A percentile compares a stretch with the other conserved stretches of the same genome.
These are phyloP conservation scores for Molanna angustata DNA, from an alignment of 2,888 invertebrate genomes.

Conservation along the genomic window DNA sequence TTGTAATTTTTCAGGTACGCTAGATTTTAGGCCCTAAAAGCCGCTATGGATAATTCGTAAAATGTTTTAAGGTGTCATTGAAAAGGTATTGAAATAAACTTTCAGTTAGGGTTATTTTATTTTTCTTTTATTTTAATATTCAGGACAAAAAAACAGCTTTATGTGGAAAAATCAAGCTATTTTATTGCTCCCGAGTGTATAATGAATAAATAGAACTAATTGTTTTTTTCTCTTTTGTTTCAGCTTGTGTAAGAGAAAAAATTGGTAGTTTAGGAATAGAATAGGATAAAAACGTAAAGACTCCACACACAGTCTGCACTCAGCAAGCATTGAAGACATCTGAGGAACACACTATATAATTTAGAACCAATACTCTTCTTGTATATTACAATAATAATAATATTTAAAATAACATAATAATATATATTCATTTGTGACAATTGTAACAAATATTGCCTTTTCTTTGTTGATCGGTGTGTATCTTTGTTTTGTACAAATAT, in stretches of 20 bases:
- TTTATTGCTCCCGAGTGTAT: too few relatives aligned
- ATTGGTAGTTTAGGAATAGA: slow-evolving; percentile 38
- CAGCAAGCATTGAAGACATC: slow-evolving; percentile 90
- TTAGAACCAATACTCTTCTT: slow-evolving; percentile 17
- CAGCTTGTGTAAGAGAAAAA: slow-evolving; percentile 63
- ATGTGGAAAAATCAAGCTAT: too few relatives aligned
- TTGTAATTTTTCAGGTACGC: too few relatives aligned
- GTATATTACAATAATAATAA: slow-evolving; percentile 8
- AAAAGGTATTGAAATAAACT: too few relatives aligned
- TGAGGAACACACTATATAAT: slow-evolving; percentile 61
- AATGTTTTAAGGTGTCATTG: too few relatives aligned
- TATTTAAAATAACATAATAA: slow-evolving; percentile 13
- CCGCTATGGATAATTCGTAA: too few relatives aligned
- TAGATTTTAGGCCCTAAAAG: too few relatives aligned
- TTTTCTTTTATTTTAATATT: too few relatives aligned
- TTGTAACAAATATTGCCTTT: slow-evolving; percentile 13
- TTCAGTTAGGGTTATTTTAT: too few relatives aligned
- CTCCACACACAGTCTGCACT: slow-evolving; percentile 63
- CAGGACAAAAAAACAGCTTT: too few relatives aligned
- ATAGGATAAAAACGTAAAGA: slow-evolving; percentile 42
- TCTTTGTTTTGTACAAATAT: slow-evolving; percentile 15
- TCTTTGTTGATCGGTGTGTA: slow-evolving; percentile 9
- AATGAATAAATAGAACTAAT: background rate
- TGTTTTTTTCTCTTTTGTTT: slow-evolving; percentile 44
- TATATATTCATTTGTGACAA: slow-evolving; percentile 11